phyloP scores from a whole-genome alignment of 2,888 invertebrate species.

The Pyrocoelia pectoralis region DNA sequence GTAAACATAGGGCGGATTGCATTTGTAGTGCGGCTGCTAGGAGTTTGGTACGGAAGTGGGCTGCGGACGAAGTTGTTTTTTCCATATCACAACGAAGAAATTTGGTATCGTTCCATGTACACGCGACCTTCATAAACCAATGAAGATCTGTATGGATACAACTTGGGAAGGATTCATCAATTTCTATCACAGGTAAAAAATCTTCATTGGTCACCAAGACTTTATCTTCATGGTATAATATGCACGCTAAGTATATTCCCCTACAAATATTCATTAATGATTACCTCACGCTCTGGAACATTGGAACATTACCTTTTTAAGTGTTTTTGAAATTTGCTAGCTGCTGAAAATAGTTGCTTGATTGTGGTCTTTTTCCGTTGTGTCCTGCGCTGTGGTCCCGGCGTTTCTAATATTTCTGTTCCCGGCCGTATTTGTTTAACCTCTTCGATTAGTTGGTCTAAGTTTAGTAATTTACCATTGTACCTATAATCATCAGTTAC shows the following conservation, averaged over 20 bases:
- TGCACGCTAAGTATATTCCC: conserved; percentile 92
- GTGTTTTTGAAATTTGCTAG: conserved; percentile 96
- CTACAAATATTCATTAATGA: conserved; percentile 63
- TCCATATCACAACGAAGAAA: conserved; percentile 93
- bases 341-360: conserved; percentile 93
- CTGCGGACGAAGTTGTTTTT: conserved; percentile 88
- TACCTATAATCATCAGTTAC: no score
- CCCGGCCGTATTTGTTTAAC: conserved; percentile 68
- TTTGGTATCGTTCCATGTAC: conserved; percentile 97
- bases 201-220: conserved; percentile 97
- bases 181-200: conserved; percentile 94
- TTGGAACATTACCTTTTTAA: conserved; percentile 71
- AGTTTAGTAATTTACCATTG: conserved; percentile 73
- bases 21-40: conserved; percentile 92
- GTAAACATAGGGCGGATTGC: conserved; percentile 88
- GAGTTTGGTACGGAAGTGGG: conserved; percentile 91
- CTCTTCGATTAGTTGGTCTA: conserved; percentile 78
- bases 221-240: conserved; percentile 95
- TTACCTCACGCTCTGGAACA: no score
- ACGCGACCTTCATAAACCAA: conserved; percentile 97
- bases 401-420: conserved; percentile 72
- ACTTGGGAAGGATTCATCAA: conserved; percentile 94
- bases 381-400: conserved; percentile 72
- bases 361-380: conserved; percentile 84
- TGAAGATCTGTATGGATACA: conserved; percentile 93